These are phyloP conservation scores for Eutrigla gurnardus DNA, from an alignment of 2,797 vertebrate genomes.

Conservation along the genomic window DNA sequence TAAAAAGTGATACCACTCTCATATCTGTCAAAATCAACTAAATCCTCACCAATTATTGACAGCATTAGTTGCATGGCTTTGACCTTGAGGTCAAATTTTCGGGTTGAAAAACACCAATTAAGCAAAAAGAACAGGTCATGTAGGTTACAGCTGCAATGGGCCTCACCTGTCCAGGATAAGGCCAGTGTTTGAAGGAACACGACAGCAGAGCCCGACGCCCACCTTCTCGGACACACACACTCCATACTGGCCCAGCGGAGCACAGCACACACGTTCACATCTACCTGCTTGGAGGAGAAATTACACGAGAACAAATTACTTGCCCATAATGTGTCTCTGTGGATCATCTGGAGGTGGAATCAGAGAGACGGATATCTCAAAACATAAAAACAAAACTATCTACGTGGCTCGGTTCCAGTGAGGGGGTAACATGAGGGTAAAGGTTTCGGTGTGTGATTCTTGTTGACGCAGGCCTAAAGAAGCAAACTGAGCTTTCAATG, in stretches of 20 bases:
- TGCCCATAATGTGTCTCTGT: neutral
- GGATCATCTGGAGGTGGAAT: neutral
- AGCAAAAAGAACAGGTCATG: neutral
- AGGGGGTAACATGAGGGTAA: neutral
- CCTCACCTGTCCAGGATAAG: constrained; percentile 81
- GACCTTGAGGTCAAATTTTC: neutral
- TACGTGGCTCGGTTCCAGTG: neutral
- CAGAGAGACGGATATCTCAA: neutral
- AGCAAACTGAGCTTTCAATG: neutral
- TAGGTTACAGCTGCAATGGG: neutral
- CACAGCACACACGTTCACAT: constrained; percentile 46
- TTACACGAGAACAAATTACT: neutral
- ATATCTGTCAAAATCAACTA: neutral
- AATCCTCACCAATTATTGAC: neutral
- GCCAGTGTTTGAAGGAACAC: constrained; percentile 80
- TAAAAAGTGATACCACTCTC: neutral
- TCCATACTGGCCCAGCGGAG: constrained; percentile 71
- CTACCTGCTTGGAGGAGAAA: constrained; percentile 64
- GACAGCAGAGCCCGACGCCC: constrained; percentile 67
- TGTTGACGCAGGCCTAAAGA: neutral
- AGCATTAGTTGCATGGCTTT: neutral
- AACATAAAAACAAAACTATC: neutral
- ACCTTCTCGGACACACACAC: constrained; percentile 59
- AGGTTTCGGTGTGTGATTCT: neutral
- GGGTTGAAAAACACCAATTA: neutral